Percentiles rank a stretch among this genome's conserved stretches.
These are phyloP conservation scores for Picus viridis DNA, from an alignment of 2,797 vertebrate species.

Conservation along the genomic window DNA sequence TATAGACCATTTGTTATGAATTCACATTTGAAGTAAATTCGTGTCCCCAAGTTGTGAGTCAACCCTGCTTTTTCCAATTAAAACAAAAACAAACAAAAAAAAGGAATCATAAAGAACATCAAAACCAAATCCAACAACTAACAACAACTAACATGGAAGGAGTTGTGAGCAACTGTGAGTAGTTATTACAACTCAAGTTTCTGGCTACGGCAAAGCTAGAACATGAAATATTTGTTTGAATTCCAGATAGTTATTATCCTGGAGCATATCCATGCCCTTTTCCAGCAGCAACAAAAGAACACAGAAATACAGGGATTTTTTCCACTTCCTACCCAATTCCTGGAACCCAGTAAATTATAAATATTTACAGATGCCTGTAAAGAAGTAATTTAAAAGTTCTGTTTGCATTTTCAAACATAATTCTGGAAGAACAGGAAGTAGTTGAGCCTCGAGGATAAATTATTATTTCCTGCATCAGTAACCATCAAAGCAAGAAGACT, in stretches of 20 bases:
- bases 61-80: background rate
- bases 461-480: background rate
- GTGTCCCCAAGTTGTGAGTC: background rate
- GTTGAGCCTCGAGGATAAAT: background rate
- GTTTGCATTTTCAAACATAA: background rate
- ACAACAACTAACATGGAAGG: background rate
- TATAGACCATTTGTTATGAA: background rate
- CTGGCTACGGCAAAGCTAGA: background rate
- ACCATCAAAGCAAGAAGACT: background rate
- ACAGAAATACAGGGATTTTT: background rate
- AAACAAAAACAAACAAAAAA: too few species aligned
- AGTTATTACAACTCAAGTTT: background rate
- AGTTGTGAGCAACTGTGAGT: background rate
- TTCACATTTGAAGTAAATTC: background rate
- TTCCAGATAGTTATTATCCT: fast-evolving
- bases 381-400: background rate
- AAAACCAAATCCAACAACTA: background rate
- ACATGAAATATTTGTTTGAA: background rate
- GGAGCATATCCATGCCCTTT: background rate
- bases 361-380: background rate
- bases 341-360: background rate
- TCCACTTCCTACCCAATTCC: background rate
- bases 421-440: background rate
- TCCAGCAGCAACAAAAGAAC: background rate
- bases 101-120: background rate